Evolutionary conservation across 1,140 invertebrate species (phyloP).

Genomic region (Drosophila melanogaster): DNA sequence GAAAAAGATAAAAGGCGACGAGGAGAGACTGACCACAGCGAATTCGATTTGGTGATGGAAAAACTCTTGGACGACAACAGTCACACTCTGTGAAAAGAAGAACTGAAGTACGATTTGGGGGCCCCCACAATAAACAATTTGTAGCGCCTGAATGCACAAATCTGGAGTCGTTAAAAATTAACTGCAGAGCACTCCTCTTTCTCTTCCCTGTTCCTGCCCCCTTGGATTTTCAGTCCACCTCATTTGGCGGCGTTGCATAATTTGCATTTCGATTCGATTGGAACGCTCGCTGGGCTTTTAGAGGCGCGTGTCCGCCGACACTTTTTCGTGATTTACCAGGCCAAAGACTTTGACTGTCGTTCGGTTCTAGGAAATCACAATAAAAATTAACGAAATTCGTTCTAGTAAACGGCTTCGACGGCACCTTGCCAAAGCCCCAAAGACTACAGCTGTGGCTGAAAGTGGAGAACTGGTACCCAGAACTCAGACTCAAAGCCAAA

Average conservation of each 20-base stretch:
- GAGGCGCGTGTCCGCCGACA: constrained; percentile 82
- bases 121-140: constrained; percentile 80
- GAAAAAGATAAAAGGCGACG: constrained; percentile 25
- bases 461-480: background rate
- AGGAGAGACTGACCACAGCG: constrained; percentile 62
- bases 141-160: constrained; percentile 81
- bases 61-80: constrained; percentile 24
- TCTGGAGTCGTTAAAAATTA: constrained; percentile 80
- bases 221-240: constrained; percentile 3
- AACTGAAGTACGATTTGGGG: background rate
- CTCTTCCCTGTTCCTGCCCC: too few relatives aligned
- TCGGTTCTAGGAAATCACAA: constrained; percentile 82
- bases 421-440: constrained; percentile 13
- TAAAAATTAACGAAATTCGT: constrained; percentile 82
- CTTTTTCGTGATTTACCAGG: constrained; percentile 81
- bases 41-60: constrained; percentile 75
- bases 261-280: constrained; percentile 83
- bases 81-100: constrained; percentile 3
- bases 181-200: constrained; percentile 41
- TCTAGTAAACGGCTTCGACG: constrained; percentile 70
- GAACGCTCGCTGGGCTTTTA: constrained; percentile 56
- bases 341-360: constrained; percentile 32
- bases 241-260: constrained; percentile 70
- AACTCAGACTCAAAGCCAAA: background rate
- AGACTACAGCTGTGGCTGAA: background rate